Base-by-base conservation (phyloP, 2,888 invertebrate genomes). In the Rambutsinella grinnellia region DNA sequence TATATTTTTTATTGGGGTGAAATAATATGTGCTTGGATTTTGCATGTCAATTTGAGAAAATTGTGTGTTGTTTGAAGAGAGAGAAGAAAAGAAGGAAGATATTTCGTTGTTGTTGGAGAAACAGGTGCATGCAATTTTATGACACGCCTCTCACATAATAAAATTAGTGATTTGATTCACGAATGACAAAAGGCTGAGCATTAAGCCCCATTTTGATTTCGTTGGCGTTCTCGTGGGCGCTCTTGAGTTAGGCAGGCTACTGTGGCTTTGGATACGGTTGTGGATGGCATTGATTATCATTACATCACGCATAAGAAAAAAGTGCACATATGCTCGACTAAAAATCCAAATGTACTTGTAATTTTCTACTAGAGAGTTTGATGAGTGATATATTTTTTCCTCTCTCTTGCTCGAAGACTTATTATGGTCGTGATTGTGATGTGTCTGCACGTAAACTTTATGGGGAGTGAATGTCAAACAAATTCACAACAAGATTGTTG, bases 91-190 rank as follows among this genome's bases (percentile, higher is more conserved):
- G n/a, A n/a, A n/a, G n/a, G n/a, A n/a, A n/a, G n/a, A n/a, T n/a
- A n/a, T n/a, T n/a, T n/a, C n/a, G n/a, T 36, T 36, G 5, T 36
- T 8, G 36, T 36, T 36, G 36, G 36, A 36, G 36, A 13, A 36
- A 13, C 36, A 36, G 49, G 51, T 68, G 10, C 46, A 53, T 63
- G 70, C 62, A 71, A 71, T 71, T 69, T 71, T 71, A 71, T 71
- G 70, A 71, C 66, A 74, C 74, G 74, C 74, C 74, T 66, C 74
- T 74, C 66, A 74, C 66, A 58, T 74, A 66, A 66, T 74, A 66
- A 74, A 74, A 61, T 74, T 74, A 74, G 74, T 67, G 74, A 53
- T 56, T 74, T 67, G 74, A 53, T 56, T 74, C 66, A 74, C 74
- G 74, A 74, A 74, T 74, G 66, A 74, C 74, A 74, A 74, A 70